Evolutionary conservation across 2,113 vertebrate genomes (phyloP), one percentile per base, ranked within the genome.

Genomic region (Carettochelys insculpta): DNA sequence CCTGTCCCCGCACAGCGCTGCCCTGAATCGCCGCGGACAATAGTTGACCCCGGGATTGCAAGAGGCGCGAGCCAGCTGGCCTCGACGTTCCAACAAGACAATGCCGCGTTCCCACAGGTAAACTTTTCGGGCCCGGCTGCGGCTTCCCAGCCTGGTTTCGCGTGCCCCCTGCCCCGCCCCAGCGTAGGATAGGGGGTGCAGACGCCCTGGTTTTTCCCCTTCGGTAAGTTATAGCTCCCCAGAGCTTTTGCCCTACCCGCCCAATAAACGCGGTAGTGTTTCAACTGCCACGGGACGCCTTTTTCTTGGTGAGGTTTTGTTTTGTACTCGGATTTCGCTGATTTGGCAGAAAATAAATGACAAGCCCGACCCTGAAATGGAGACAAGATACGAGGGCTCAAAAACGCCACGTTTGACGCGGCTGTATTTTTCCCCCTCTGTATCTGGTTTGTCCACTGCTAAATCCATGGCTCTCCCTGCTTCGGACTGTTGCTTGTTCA

Each of bases 241-340:
- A n/a, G n/a, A n/a, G n/a, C n/a, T n/a, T n/a, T n/a, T n/a, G n/a
- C n/a, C n/a, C n/a, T n/a, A n/a, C n/a, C n/a, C n/a, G n/a, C n/a
- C n/a, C n/a, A n/a, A n/a, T n/a, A n/a, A n/a, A n/a, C n/a, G n/a
- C n/a, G n/a, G n/a, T n/a, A n/a, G n/a, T n/a, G n/a, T n/a, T n/a
- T n/a, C n/a, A n/a, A n/a, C n/a, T n/a, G n/a, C n/a, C n/a, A n/a
- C n/a, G n/a, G n/a, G n/a, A n/a, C n/a, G n/a, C n/a, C n/a, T n/a
- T n/a, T n/a, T n/a, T n/a, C n/a, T n/a, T n/a, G n/a, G n/a, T n/a
- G n/a, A n/a, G n/a, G n/a, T n/a, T n/a, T n/a, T n/a, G n/a, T n/a
- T n/a, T n/a, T n/a, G n/a, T 94, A 96, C 93, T 83, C 38, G 83
- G 85, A 88, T 89, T 94, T 90, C 93, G 94, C 92, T 94, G 22